Conservation (phyloP, 2,888 invertebrate species). For the Aethes cnicana region DNA sequence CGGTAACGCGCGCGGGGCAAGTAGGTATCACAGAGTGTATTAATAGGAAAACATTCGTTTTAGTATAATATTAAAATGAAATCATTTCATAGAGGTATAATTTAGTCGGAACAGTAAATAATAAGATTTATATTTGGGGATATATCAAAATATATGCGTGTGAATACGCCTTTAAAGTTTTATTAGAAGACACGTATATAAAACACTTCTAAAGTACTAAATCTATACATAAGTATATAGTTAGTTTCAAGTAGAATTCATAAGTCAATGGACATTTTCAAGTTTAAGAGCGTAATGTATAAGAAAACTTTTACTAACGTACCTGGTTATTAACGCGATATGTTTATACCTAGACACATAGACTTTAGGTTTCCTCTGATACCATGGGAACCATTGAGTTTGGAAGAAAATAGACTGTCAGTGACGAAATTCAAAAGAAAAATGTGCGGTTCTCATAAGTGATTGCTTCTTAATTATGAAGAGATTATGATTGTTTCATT, state of each 20-base stretch:
- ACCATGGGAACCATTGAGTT: constrained; percentile 3
- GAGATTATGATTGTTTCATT: too few species aligned
- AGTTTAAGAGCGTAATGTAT: constrained; percentile 49
- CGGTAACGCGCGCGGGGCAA: neutral
- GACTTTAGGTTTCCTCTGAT: neutral
- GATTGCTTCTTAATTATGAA: too few species aligned
- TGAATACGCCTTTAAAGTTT: constrained; percentile 41
- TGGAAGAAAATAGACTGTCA: constrained; percentile 22
- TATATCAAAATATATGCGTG: constrained; percentile 23
- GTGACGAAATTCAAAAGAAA: too few species aligned
- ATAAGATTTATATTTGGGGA: too few species aligned
- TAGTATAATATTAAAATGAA: too few species aligned
- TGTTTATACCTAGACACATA: constrained; percentile 27
- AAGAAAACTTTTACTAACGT: constrained; percentile 45
- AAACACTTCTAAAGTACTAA: constrained; percentile 53
- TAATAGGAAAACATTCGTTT: too few species aligned
- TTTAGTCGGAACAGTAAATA: too few species aligned
- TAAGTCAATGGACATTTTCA: constrained; percentile 51
- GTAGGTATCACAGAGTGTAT: neutral
- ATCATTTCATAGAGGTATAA: too few species aligned
- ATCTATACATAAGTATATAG: constrained; percentile 42
- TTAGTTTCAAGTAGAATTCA: constrained; percentile 51
- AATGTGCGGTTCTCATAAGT: too few species aligned
- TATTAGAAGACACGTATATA: constrained; percentile 44
- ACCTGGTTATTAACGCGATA: constrained; percentile 31